Percentiles rank a stretch among this genome's conserved stretches.
phyloP scores from a whole-genome alignment of 2,888 invertebrate species.

The Pharmacophagus antenor region DNA sequence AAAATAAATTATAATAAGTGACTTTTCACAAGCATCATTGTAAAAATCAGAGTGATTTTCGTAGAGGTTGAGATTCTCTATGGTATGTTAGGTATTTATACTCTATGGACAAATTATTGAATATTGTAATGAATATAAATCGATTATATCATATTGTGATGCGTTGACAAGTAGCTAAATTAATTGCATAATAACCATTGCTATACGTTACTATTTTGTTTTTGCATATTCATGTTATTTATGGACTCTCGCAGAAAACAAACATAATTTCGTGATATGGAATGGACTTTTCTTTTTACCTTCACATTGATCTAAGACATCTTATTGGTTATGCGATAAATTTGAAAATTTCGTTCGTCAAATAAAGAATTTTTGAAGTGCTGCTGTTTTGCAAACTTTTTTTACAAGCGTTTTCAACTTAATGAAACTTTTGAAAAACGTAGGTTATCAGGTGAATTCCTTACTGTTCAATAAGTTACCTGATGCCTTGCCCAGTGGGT shows the following conservation, averaged over 20 bases:
- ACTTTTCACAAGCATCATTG: neutral
- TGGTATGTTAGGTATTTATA: slow-evolving; percentile 3
- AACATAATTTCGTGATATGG: slow-evolving; percentile 8
- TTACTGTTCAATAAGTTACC: neutral
- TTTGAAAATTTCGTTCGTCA: neutral
- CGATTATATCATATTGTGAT: slow-evolving; percentile 10
- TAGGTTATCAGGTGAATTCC: neutral
- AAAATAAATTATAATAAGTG: neutral
- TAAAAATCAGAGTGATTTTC: neutral
- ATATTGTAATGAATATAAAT: neutral
- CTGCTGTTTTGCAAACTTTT: no score
- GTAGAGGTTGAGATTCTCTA: slow-evolving; percentile 14
- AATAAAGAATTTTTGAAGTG: no score
- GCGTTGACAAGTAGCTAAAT: neutral
- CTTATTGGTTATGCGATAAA: neutral
- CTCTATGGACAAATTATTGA: slow-evolving; percentile 12
- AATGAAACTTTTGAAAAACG: neutral
- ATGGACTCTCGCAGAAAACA: neutral
- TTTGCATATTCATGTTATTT: neutral
- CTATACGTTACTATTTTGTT: neutral
- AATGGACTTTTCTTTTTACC: slow-evolving; percentile 10
- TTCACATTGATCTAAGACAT: slow-evolving; percentile 16
- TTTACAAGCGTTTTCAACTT: no score
- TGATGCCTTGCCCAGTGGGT: neutral
- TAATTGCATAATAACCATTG: neutral